Conservation (phyloP, 1,140 invertebrate species). For the Littorina saxatilis region DNA sequence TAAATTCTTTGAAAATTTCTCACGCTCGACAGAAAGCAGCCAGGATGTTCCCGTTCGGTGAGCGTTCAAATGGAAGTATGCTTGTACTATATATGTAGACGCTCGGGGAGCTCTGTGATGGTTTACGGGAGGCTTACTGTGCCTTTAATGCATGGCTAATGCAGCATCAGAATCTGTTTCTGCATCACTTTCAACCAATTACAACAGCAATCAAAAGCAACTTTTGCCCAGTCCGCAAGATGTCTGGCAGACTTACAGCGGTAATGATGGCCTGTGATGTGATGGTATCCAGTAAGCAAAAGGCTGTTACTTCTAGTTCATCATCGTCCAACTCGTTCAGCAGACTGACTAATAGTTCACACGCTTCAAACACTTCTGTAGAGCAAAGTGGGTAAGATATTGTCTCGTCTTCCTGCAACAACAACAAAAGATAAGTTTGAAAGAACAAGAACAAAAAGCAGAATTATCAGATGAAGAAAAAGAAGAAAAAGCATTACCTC, state of each 20-base stretch:
- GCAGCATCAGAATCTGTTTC: no score
- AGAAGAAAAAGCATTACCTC: background rate
- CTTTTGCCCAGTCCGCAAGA: no score
- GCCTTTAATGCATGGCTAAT: no score
- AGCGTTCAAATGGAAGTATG: no score
- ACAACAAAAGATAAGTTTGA: background rate
- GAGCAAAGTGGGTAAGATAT: slow-evolving; percentile 12
- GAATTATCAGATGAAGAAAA: background rate
- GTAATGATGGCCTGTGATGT: slow-evolving; percentile 3
- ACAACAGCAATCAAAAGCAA: no score
- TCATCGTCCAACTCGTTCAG: slow-evolving; percentile 28
- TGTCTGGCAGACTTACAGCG: background rate
- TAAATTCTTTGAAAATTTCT: no score
- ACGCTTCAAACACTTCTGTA: slow-evolving; percentile 28
- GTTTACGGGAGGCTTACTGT: no score
- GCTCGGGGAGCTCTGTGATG: no score
- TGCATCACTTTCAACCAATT: no score
- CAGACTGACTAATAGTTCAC: slow-evolving; percentile 28
- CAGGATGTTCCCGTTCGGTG: no score
- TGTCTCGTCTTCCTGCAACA: slow-evolving; percentile 25
- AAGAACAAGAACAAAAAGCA: background rate
- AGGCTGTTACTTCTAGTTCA: background rate
- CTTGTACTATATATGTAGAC: no score
- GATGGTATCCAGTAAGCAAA: background rate
- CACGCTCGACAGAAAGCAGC: no score